phyloP scores from a whole-genome alignment of 1,140 invertebrate species.

The Psix sp. region DNA sequence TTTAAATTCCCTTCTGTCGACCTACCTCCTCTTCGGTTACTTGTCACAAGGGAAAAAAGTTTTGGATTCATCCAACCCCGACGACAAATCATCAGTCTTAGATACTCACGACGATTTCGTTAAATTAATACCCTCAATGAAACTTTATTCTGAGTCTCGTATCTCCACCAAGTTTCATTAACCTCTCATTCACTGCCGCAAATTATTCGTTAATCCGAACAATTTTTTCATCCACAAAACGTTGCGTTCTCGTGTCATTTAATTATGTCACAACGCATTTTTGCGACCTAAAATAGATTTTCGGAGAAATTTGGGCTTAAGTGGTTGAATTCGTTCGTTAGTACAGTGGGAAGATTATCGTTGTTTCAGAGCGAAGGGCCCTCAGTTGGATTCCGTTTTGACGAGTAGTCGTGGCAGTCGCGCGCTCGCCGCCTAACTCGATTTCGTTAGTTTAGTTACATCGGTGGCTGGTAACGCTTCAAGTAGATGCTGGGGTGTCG shows the following conservation, averaged over 20 bases:
- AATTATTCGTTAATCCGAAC: no score
- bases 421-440: slow-evolving; percentile 68
- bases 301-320: slow-evolving; percentile 2
- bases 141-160: background rate
- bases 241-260: no score
- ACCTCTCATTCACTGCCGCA: no score
- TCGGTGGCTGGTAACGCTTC: slow-evolving; percentile 71
- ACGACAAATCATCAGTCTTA: slow-evolving; percentile 32
- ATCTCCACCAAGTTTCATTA: no score
- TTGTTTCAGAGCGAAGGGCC: slow-evolving; percentile 51
- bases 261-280: no score
- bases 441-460: slow-evolving; percentile 75
- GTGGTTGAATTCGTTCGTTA: slow-evolving; percentile 44
- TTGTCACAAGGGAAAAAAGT: slow-evolving; percentile 51
- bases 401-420: slow-evolving; percentile 67
- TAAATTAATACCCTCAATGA: slow-evolving; percentile 23
- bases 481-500: slow-evolving; percentile 66
- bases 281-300: slow-evolving; percentile 15
- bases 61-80: slow-evolving; percentile 39
- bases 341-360: slow-evolving; percentile 36
- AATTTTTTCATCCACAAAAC: no score
- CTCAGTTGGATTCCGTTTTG: slow-evolving; percentile 66
- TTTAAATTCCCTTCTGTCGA: slow-evolving; percentile 67
- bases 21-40: slow-evolving; percentile 40
- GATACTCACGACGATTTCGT: slow-evolving; percentile 21